These are phyloP conservation scores for Promerops cafer DNA, from an alignment of 2,113 vertebrate species.

Conservation along the genomic window DNA sequence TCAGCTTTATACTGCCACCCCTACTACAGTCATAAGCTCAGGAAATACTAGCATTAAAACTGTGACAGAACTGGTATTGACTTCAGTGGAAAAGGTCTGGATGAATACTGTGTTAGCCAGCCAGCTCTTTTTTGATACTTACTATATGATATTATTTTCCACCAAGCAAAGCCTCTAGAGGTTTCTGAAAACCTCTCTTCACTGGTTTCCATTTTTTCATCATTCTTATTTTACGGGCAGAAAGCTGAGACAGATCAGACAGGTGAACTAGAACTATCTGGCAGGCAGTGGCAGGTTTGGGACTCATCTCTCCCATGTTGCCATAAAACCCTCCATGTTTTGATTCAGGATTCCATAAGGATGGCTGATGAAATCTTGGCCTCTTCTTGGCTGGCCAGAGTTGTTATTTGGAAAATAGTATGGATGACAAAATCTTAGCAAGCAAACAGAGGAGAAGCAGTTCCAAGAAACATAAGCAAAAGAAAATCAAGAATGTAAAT, in stretches of 20 bases:
- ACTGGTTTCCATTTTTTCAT: not conserved
- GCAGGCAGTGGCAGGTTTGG: not conserved
- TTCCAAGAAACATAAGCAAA: not conserved
- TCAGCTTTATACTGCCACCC: not conserved
- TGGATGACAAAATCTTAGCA: not conserved
- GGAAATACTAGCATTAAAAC: not conserved
- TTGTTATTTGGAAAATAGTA: not conserved
- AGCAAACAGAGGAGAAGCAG: not conserved
- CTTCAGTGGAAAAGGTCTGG: not conserved
- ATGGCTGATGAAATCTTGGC: not conserved
- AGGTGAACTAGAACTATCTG: not conserved
- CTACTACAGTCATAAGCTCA: not conserved
- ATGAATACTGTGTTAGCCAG: not conserved
- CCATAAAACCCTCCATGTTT: not conserved
- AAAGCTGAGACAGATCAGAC: not conserved
- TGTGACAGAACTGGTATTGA: not conserved
- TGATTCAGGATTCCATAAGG: not conserved
- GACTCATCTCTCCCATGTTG: not conserved
- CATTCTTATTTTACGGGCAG: not conserved
- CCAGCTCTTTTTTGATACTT: not conserved
- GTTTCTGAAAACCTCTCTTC: not conserved
- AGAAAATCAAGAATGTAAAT: not conserved
- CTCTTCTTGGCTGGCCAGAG: not conserved
- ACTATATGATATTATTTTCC: not conserved
- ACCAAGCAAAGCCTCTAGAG: not conserved